phyloP scores from a whole-genome alignment of 2,797 vertebrate genomes.

The Manis javanica region DNA sequence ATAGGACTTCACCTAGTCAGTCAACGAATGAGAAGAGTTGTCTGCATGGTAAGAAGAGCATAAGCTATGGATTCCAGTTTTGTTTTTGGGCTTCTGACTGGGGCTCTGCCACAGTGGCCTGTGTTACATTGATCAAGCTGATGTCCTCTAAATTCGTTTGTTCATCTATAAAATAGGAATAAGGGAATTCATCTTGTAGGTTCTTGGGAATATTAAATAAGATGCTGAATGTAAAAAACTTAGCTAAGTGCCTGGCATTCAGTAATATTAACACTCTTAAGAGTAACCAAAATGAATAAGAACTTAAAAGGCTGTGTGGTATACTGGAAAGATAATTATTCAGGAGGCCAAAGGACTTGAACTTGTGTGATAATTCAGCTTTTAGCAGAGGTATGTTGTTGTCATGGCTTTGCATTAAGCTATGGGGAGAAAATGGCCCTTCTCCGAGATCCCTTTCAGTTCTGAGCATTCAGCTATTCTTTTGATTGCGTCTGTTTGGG shows the following conservation, averaged over 20 bases:
- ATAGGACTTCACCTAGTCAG: background rate
- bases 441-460: background rate
- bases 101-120: background rate
- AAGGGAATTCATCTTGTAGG: background rate
- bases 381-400: background rate
- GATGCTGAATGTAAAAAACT: background rate
- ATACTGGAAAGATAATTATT: background rate
- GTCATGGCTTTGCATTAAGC: background rate
- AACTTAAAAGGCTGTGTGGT: background rate
- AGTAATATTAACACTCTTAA: background rate
- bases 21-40: background rate
- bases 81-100: background rate
- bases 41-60: background rate
- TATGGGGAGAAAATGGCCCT: background rate
- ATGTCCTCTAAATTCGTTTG: slow-evolving; percentile 14
- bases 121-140: background rate
- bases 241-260: background rate
- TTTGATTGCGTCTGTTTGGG: background rate
- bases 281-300: background rate
- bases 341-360: background rate
- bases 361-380: background rate
- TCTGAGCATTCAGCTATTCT: background rate
- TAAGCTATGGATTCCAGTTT: background rate
- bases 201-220: slow-evolving; percentile 1
- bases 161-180: background rate